Evolutionary conservation across 2,113 vertebrate species (phyloP).

Genomic region (Pelusios castaneus): DNA sequence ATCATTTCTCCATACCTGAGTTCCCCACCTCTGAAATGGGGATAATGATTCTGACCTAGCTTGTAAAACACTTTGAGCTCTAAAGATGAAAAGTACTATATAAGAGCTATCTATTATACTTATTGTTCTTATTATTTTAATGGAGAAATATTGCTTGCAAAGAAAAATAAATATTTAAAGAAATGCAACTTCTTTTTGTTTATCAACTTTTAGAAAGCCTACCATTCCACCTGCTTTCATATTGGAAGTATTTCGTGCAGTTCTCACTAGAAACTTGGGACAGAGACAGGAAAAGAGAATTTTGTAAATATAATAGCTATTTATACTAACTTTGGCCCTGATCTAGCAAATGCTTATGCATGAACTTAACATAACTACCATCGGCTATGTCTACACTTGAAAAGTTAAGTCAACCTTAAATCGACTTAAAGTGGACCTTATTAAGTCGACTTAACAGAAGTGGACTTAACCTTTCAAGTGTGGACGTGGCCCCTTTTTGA

Average conservation of each 20-base stretch:
- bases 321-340: neutral
- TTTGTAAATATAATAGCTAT: neutral
- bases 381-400: too few relatives aligned
- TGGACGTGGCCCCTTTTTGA: too few relatives aligned
- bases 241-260: neutral
- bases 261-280: neutral
- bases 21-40: neutral
- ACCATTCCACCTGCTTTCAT: neutral
- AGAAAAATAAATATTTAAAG: too few relatives aligned
- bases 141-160: too few relatives aligned
- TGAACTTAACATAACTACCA: neutral
- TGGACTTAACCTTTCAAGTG: too few relatives aligned
- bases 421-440: too few relatives aligned
- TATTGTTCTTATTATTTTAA: too few relatives aligned
- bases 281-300: neutral
- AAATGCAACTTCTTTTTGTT: neutral
- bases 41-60: neutral
- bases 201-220: neutral
- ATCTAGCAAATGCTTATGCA: neutral
- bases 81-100: too few relatives aligned
- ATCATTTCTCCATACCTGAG: neutral
- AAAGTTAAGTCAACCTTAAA: too few relatives aligned
- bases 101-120: too few relatives aligned
- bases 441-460: too few relatives aligned
- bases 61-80: neutral